A percentile compares a stretch with the other conserved stretches of the same genome.
phyloP scores from a whole-genome alignment of 2,797 vertebrate genomes.

The Sparidentex hasta region DNA sequence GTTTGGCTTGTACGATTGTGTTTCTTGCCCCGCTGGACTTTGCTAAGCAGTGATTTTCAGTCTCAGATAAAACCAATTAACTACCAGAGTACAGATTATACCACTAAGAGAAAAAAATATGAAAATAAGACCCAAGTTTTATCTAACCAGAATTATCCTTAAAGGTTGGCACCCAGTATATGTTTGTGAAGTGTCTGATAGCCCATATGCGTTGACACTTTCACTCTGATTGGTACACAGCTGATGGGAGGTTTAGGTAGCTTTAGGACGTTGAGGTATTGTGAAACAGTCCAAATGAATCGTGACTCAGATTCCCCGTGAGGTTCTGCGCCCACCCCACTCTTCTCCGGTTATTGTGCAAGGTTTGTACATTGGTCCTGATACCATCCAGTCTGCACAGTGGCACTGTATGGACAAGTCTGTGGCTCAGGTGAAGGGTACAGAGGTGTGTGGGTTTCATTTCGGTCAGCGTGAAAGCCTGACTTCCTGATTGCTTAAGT shows the following conservation, averaged over 20 bases:
- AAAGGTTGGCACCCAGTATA: not conserved
- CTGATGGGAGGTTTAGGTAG: not conserved
- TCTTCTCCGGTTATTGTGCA: constrained; percentile 62
- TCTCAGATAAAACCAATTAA: constrained; percentile 4
- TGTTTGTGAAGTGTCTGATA: not conserved
- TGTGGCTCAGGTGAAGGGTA: constrained; percentile 67
- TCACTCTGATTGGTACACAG: constrained; percentile 3
- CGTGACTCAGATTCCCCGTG: not conserved
- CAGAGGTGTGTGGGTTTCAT: constrained; percentile 31
- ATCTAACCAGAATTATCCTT: constrained; percentile 7
- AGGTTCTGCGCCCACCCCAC: constrained; percentile 60
- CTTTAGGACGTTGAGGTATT: constrained; percentile 18
- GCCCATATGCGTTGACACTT: not conserved
- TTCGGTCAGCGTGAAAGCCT: constrained; percentile 29
- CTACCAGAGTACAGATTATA: not conserved
- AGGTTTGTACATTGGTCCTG: constrained; percentile 69
- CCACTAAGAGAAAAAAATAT: not conserved
- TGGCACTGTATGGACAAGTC: constrained; percentile 53
- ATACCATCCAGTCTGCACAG: constrained; percentile 56
- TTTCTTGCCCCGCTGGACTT: not conserved
- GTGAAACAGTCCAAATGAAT: constrained; percentile 26
- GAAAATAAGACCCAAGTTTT: not conserved
- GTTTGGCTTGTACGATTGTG: not conserved
- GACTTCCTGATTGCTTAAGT: constrained; percentile 47
- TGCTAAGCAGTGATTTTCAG: too few species aligned